These are phyloP conservation scores for Drosophila biarmipes DNA, from an alignment of 1,140 invertebrate species.

Conservation along the genomic window DNA sequence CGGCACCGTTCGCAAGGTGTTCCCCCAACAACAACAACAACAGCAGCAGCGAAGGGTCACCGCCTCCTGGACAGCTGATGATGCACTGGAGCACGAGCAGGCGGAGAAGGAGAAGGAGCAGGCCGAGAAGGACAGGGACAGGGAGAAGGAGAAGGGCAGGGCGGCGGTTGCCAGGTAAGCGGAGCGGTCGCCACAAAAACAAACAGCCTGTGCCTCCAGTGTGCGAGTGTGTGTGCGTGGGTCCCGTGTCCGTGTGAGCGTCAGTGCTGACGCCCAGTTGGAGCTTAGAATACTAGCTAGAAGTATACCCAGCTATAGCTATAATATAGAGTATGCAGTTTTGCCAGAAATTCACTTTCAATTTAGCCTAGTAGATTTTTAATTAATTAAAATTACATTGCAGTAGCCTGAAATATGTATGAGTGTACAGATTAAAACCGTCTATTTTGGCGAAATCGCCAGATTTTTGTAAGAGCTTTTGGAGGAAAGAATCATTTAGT, in stretches of 20 bases:
- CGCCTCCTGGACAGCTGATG: slow-evolving; percentile 55
- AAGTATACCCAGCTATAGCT: neutral
- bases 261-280: slow-evolving; percentile 17
- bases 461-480: too few relatives aligned
- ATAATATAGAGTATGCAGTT: too few relatives aligned
- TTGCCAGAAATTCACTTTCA: too few relatives aligned
- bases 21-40: slow-evolving; percentile 46
- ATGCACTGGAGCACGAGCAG: slow-evolving; percentile 25
- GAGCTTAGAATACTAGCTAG: neutral
- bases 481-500: too few relatives aligned
- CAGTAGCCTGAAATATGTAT: too few relatives aligned
- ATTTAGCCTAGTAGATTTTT: too few relatives aligned
- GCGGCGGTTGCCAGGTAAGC: slow-evolving; percentile 20
- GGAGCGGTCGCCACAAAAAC: slow-evolving; percentile 37
- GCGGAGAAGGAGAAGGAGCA: slow-evolving; percentile 2
- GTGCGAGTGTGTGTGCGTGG: slow-evolving; percentile 14
- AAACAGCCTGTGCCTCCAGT: slow-evolving; percentile 25
- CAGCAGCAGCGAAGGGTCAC: slow-evolving; percentile 36
- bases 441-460: too few relatives aligned
- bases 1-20: slow-evolving; percentile 86
- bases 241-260: slow-evolving; percentile 6
- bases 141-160: slow-evolving; percentile 29
- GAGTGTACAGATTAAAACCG: too few relatives aligned
- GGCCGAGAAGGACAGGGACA: slow-evolving; percentile 4
- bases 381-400: too few relatives aligned